Percentiles rank a stretch among this genome's conserved stretches.
These are phyloP conservation scores for Pseudorasbora parva DNA, from an alignment of 2,113 vertebrate genomes.

Conservation along the genomic window DNA sequence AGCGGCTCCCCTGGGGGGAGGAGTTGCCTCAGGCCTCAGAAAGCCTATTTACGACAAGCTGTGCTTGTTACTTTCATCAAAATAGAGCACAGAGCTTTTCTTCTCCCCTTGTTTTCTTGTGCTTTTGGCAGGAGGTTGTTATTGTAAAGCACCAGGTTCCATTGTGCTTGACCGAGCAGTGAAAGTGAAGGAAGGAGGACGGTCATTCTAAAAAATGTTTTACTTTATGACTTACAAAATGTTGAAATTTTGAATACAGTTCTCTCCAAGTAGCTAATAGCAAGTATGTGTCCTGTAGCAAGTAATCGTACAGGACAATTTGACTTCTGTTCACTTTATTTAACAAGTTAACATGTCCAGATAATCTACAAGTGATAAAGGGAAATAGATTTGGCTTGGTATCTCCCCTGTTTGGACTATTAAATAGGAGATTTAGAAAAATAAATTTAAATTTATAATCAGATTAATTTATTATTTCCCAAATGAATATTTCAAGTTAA, in stretches of 20 bases:
- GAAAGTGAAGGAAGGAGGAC: slow-evolving; percentile 67
- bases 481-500: neutral
- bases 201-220: neutral
- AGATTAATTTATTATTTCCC: neutral
- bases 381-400: neutral
- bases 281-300: too few species aligned
- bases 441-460: too few species aligned
- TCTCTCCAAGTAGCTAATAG: neutral
- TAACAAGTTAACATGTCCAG: neutral
- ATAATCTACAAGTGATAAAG: neutral
- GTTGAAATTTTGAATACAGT: neutral
- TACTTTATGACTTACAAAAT: slow-evolving; percentile 48
- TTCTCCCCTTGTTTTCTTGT: slow-evolving; percentile 77
- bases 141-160: slow-evolving; percentile 77
- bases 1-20: slow-evolving; percentile 77
- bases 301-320: neutral
- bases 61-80: slow-evolving; percentile 84
- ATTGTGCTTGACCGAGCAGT: slow-evolving; percentile 73
- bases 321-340: neutral
- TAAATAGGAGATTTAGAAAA: neutral
- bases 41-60: slow-evolving; percentile 85
- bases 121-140: slow-evolving; percentile 81
- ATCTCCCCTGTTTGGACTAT: neutral
- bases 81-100: slow-evolving; percentile 81
- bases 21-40: slow-evolving; percentile 78